Evolutionary conservation across 1,140 invertebrate species (phyloP), one percentile per base, ranked within the genome.

Genomic region (Danaus plexippus): DNA sequence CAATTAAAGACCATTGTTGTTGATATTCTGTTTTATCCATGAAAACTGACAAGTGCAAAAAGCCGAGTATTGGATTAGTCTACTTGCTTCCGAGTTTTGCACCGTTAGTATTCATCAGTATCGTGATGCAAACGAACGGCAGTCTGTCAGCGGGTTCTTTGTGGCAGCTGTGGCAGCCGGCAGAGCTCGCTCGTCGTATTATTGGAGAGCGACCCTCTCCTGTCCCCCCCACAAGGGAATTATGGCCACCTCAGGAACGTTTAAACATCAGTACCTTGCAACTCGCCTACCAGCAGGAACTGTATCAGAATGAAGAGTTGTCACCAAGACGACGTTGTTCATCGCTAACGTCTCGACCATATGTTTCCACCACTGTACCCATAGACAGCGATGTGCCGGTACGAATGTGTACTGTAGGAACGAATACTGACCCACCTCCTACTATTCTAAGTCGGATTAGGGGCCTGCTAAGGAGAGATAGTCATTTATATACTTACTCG

Each of bases 261-360:
- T 58, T 87, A 41, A 87, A 80, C 52, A 85, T 87, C 53, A 87
- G 84, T 61, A 87, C 84, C 5, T 63, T 87, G 9, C 84, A 87
- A 44, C 59, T 84, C 15, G 79, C 84, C 0, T 87, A 87, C 55
- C 59, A 82, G 15, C 75, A 55, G 22, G 60, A 82, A 61, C 22
- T 32, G 22, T 75, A 78, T 11, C 77, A 61, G 44, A 43, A 77
- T 63, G 77, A 84, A 47, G 77, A 84, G n/a, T 57, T 68, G 0
- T 63, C 63, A 15, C 66, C 80, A 5, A 66, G 70, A 47, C 71
- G 78, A 66, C 80, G 1, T 70, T 70, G 22, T 32, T 32, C 22
- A 11, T 77, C 80, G 1, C 62, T 82, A 7, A 71, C 81, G 7
- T 59, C 71, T 2, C 77, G 77, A 47, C 61, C 71, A 0, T 81